A percentile compares a stretch with the other conserved stretches of the same genome.
Conservation (phyloP, 1,140 invertebrate genomes). For the Zaprionus lachaisei region DNA sequence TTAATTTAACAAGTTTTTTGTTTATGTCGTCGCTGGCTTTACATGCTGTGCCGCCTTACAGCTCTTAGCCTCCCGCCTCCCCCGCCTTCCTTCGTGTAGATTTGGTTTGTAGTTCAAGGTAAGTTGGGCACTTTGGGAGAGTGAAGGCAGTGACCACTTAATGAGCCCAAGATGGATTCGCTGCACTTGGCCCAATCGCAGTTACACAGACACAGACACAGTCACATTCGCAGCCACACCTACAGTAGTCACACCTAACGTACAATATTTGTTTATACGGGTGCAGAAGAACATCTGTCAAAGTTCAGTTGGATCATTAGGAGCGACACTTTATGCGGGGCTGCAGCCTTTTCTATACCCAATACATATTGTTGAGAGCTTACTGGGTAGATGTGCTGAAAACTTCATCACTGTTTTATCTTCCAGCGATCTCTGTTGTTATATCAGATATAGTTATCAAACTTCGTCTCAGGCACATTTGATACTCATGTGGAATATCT, state of each 20-base stretch:
- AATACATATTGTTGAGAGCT: background rate
- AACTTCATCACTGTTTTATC: no score
- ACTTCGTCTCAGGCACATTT: background rate
- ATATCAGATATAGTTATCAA: background rate
- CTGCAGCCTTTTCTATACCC: background rate
- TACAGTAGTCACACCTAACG: conserved; percentile 5
- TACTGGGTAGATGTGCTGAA: no score
- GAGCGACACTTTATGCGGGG: conserved; percentile 1
- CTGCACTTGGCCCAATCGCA: background rate
- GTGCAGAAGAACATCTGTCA: conserved; percentile 52
- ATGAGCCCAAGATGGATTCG: conserved; percentile 37
- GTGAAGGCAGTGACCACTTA: conserved; percentile 44
- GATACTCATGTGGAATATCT: no score
- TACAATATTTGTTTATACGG: background rate
- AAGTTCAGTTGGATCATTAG: conserved; percentile 33
- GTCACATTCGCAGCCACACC: background rate
- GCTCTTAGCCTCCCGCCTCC: background rate
- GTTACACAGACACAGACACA: background rate
- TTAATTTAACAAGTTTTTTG: conserved; percentile 73
- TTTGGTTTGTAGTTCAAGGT: conserved; percentile 75
- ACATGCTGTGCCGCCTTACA: conserved; percentile 14
- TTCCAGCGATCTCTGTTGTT: no score
- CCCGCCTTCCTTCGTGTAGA: conserved; percentile 16
- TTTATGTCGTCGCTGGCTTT: conserved; percentile 33
- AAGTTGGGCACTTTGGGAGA: conserved; percentile 44